Percentiles rank a stretch among this genome's conserved stretches.
phyloP scores from a whole-genome alignment of 2,888 invertebrate species.

The Cyclophora albipunctata region DNA sequence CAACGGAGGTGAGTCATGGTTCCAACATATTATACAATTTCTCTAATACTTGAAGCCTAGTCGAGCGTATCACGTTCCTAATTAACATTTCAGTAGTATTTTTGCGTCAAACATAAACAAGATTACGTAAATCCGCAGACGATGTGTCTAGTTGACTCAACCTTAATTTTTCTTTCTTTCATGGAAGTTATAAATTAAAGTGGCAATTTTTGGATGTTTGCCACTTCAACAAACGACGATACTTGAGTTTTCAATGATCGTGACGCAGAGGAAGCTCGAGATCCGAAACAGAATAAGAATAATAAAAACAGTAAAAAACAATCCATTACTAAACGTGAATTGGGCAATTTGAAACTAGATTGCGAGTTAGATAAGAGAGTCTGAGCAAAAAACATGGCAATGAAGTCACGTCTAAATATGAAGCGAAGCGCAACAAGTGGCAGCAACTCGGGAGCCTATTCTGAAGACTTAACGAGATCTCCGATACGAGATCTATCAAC shows the following conservation, averaged over 20 bases:
- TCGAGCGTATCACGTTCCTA: slow-evolving; percentile 28
- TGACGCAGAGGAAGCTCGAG: slow-evolving; percentile 44
- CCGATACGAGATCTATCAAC: slow-evolving; percentile 4
- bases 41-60: slow-evolving; percentile 33
- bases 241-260: slow-evolving; percentile 25
- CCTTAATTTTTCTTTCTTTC: slow-evolving; percentile 43
- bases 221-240: slow-evolving; percentile 47
- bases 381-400: slow-evolving; percentile 49
- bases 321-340: slow-evolving; percentile 41
- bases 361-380: slow-evolving; percentile 50
- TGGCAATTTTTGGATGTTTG: slow-evolving; percentile 44
- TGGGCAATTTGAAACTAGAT: slow-evolving; percentile 53
- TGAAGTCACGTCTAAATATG: slow-evolving; percentile 58
- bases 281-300: slow-evolving; percentile 24
- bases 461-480: slow-evolving; percentile 13
- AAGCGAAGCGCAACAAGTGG: slow-evolving; percentile 59
- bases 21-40: slow-evolving; percentile 36
- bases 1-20: slow-evolving; percentile 31
- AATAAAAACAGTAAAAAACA: slow-evolving; percentile 39
- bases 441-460: slow-evolving; percentile 29
- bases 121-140: slow-evolving; percentile 25
- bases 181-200: slow-evolving; percentile 35
- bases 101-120: slow-evolving; percentile 15
- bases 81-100: slow-evolving; percentile 26
- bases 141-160: slow-evolving; percentile 29